Conservation (phyloP, 2,888 invertebrate species). For the Catocala nupta region DNA sequence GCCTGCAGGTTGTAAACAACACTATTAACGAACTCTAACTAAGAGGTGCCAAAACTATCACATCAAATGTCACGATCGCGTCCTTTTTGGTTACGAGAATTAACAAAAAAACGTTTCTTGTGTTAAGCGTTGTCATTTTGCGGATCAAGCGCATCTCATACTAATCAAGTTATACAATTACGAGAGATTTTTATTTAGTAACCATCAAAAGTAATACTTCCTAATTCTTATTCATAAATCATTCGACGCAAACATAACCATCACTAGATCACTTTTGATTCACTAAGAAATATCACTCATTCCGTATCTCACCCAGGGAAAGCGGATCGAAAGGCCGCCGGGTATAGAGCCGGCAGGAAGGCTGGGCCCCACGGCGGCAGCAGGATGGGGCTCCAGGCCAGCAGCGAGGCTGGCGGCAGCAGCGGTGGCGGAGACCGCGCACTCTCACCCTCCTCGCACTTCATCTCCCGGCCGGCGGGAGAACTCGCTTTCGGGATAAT, state of each 20-base stretch:
- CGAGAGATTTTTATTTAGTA: too few relatives aligned
- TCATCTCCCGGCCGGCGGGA: conserved; percentile 85
- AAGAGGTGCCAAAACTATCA: conserved; percentile 74
- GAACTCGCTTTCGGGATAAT: conserved; percentile 85
- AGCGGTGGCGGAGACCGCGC: conserved; percentile 79
- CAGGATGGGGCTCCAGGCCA: conserved; percentile 92
- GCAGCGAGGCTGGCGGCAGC: conserved; percentile 88
- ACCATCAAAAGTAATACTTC: too few relatives aligned
- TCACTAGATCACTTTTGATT: conserved; percentile 36
- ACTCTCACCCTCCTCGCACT: conserved; percentile 82
- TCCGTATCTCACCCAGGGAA: conserved; percentile 90
- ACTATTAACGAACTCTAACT: conserved; percentile 76
- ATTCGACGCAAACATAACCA: conserved; percentile 23
- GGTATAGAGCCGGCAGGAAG: conserved; percentile 90
- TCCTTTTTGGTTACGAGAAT: conserved; percentile 25
- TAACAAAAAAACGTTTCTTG: too few relatives aligned
- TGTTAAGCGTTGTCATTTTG: too few relatives aligned
- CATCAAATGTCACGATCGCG: conserved; percentile 61
- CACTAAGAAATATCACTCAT: conserved; percentile 38
- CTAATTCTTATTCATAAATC: not conserved
- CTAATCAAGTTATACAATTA: too few relatives aligned
- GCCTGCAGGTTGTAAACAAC: conserved; percentile 84
- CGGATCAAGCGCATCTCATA: too few relatives aligned
- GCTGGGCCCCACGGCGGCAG: conserved; percentile 93
- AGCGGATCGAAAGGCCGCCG: conserved; percentile 90